Evolutionary conservation across 2,113 vertebrate species (phyloP).

Genomic region (Scatophagus argus): DNA sequence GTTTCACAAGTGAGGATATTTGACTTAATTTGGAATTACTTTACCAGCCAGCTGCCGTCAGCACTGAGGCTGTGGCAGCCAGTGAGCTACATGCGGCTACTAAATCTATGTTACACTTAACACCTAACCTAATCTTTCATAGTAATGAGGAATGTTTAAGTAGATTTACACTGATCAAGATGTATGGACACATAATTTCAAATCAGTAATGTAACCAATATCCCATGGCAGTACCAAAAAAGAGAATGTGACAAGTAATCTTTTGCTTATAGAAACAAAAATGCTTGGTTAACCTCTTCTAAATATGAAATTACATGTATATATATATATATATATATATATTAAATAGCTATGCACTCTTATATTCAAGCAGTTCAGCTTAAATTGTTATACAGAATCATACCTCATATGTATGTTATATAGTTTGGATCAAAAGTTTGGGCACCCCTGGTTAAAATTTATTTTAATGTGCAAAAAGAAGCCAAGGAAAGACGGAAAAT

Average conservation of each 20-base stretch:
- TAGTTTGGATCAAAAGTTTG: too few relatives aligned
- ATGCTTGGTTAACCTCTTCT: too few relatives aligned
- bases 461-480: too few relatives aligned
- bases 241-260: neutral
- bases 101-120: neutral
- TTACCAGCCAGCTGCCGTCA: slow-evolving; percentile 4
- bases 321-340: too few relatives aligned
- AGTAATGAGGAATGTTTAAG: neutral
- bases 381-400: too few relatives aligned
- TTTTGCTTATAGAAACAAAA: too few relatives aligned
- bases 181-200: neutral
- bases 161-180: neutral
- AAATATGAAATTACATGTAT: too few relatives aligned
- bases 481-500: too few relatives aligned
- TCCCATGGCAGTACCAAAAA: neutral
- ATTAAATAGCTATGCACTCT: too few relatives aligned
- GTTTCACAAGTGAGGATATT: slow-evolving; percentile 27
- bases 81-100: neutral
- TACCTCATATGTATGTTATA: too few relatives aligned
- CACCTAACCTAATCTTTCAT: slow-evolving; percentile 3
- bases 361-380: too few relatives aligned
- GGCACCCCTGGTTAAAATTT: too few relatives aligned
- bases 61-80: neutral
- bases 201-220: neutral
- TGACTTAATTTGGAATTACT: slow-evolving; percentile 27